Conservation (phyloP, 2,113 vertebrate genomes). For the Notarius lentiginosus region DNA sequence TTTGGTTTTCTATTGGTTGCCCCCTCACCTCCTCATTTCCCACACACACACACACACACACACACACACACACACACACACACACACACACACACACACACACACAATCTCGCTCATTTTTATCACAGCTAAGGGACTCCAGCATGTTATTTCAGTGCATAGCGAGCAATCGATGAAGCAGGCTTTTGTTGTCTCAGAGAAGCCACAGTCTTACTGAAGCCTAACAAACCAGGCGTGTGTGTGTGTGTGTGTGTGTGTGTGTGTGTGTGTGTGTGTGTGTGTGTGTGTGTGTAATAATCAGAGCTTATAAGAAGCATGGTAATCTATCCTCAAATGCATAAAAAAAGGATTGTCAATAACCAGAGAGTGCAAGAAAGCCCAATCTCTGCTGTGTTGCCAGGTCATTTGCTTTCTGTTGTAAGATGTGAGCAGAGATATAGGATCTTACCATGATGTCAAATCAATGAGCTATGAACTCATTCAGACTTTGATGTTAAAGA, state of each 20-base stretch:
- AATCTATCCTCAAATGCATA: slow-evolving; percentile 70
- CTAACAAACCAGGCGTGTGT: slow-evolving; percentile 56
- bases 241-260: slow-evolving; percentile 1
- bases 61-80: slow-evolving; percentile 24
- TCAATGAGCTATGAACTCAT: slow-evolving; percentile 45
- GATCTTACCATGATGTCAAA: slow-evolving; percentile 41
- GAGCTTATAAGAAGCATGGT: slow-evolving; percentile 65
- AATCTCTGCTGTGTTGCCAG: slow-evolving; percentile 49
- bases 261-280: slow-evolving; percentile 26
- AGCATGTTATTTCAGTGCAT: slow-evolving; percentile 68
- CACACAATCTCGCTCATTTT: slow-evolving; percentile 43
- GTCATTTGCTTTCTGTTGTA: slow-evolving; percentile 59
- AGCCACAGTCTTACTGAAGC: slow-evolving; percentile 69
- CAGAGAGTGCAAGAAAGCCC: slow-evolving; percentile 35
- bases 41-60: slow-evolving; percentile 30
- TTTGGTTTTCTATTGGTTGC: slow-evolving; percentile 69
- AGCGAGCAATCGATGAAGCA: slow-evolving; percentile 71
- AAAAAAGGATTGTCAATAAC: slow-evolving; percentile 64
- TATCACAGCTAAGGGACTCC: slow-evolving; percentile 53
- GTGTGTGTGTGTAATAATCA: slow-evolving; percentile 58
- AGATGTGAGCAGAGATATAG: slow-evolving; percentile 37
- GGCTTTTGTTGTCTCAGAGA: slow-evolving; percentile 73
- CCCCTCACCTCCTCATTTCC: slow-evolving; percentile 20
- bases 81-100: slow-evolving; percentile 30
- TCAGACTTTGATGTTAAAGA: slow-evolving; percentile 43